Evolutionary conservation across 2,797 vertebrate species (phyloP), one percentile per base, ranked within the genome.

Genomic region (Eutrigla gurnardus): DNA sequence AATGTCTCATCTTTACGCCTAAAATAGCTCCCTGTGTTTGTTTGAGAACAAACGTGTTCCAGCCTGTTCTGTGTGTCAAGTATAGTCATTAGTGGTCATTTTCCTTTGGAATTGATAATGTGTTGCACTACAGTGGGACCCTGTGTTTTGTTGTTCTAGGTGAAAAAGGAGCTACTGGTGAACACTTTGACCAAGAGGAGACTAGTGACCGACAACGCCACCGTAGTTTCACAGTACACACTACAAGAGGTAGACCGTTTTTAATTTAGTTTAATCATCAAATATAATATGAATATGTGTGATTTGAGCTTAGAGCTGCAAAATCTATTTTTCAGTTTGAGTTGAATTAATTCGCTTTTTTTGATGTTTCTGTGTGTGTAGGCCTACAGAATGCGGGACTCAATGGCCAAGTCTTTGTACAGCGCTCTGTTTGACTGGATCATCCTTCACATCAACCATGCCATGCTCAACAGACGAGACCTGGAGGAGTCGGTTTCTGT

Each of bases 401-500:
- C 98, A 25, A 97, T 99, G 98, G 98, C 98, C 43, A 98, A 96
- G 91, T 97, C 96, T 46, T 86, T 99, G 49, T 99, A 99, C 90
- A 92, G 96, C 0, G 96, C 96, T 18, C 93, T 99, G 69, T 99
- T 99, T 55, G 98, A 99, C 52, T 99, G 98, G 98, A 97, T 99
- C 6, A 91, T 98, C 73, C 93, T 99, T 68, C 93, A 97, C 62
- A 97, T 99, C 88, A 99, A 99, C 91, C 98, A 98, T 0, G 96
- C 98, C 0, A 93, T 98, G 53, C 95, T 99, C 67, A 99, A 98
- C 75, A 96, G 96, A 86, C 96, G 95, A 73, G 98, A 99, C 89
- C 93, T 98, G 94, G 96, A 97, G 71, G 97, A 97, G 63, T 95
- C 97, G 0, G 94, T 98, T 58, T 93, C 94, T 40, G 98, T 99